Conservation (phyloP, 1,140 invertebrate genomes). For the Orius insidiosus region DNA sequence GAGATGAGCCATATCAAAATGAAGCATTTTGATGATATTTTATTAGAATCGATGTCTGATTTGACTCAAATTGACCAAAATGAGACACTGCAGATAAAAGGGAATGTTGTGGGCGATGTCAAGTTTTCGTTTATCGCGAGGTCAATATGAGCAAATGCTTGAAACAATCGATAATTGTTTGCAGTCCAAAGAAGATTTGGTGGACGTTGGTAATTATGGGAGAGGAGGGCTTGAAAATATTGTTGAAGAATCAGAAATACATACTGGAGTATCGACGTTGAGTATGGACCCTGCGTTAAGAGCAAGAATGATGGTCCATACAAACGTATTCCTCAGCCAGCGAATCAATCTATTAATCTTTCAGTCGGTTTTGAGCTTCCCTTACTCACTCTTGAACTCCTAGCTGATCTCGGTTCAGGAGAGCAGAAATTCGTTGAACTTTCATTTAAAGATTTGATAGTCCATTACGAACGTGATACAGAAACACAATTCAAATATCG, state of each 20-base stretch:
- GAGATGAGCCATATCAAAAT: conserved; percentile 24
- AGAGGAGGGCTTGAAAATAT: conserved; percentile 22
- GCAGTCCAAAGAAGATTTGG: background rate
- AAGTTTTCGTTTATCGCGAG: conserved; percentile 68
- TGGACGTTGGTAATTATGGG: background rate
- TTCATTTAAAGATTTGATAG: conserved; percentile 61
- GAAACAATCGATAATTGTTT: conserved; percentile 44
- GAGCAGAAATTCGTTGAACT: conserved; percentile 60
- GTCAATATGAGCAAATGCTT: conserved; percentile 76
- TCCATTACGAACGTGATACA: conserved; percentile 49
- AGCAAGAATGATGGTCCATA: conserved; percentile 28
- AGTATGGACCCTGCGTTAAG: conserved; percentile 39
- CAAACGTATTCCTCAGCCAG: background rate
- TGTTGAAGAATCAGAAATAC: conserved; percentile 25
- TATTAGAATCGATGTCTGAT: conserved; percentile 25
- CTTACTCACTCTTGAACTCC: conserved; percentile 50
- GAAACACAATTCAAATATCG: conserved; percentile 58
- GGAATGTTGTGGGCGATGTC: conserved; percentile 62
- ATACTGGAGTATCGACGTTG: conserved; percentile 30
- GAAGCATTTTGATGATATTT: conserved; percentile 23
- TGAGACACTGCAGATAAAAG: conserved; percentile 38
- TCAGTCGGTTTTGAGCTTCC: conserved; percentile 52
- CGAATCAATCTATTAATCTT: conserved; percentile 18
- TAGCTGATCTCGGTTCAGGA: conserved; percentile 39
- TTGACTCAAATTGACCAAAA: conserved; percentile 16